A percentile compares a stretch with the other conserved stretches of the same genome.
phyloP scores from a whole-genome alignment of 37 sponge, comb jelly and placozoan species.

The Aplysina aerophoba region DNA sequence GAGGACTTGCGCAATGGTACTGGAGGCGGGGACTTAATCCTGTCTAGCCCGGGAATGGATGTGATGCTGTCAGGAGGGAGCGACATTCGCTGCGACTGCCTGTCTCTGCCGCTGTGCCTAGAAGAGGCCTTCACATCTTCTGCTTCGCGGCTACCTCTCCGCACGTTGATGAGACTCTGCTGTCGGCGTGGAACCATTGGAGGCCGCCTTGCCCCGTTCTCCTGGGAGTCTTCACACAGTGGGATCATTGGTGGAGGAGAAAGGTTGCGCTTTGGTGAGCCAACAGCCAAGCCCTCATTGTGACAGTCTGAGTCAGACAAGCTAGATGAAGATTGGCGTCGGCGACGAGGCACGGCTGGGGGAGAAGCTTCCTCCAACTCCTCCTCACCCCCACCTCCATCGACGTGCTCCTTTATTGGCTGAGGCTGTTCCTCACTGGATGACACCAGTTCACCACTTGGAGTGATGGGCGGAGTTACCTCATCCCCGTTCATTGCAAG shows the following conservation, averaged over 20 bases:
- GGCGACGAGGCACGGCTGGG: background rate
- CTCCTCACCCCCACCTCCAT: background rate
- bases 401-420: background rate
- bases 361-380: background rate
- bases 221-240: too few species aligned
- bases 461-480: background rate
- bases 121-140: background rate
- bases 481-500: constrained; percentile 3
- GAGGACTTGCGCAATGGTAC: background rate
- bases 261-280: too few species aligned
- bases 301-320: background rate
- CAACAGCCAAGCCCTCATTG: too few species aligned
- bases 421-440: background rate
- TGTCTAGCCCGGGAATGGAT: background rate
- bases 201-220: background rate
- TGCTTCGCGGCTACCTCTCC: background rate
- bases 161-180: background rate
- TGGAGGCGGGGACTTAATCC: background rate
- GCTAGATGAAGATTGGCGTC: background rate
- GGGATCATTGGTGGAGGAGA: too few species aligned
- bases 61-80: constrained; percentile 6
- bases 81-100: background rate
- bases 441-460: background rate
- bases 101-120: background rate
- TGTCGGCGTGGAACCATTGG: background rate